Percentiles rank a stretch among this genome's conserved stretches.
phyloP scores from a whole-genome alignment of 2,113 vertebrate species.

The Alexandromys fortis region DNA sequence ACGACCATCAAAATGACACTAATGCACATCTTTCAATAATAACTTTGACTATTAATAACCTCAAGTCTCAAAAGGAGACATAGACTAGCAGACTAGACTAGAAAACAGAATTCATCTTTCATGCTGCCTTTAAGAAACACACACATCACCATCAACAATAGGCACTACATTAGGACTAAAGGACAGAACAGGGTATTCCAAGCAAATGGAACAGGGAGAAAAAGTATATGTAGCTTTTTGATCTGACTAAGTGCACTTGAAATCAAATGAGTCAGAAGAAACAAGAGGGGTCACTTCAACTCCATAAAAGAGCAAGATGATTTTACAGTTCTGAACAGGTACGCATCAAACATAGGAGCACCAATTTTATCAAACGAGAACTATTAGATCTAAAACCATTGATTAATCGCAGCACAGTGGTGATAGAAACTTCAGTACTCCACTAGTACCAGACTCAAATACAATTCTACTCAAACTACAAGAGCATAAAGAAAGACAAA shows the following conservation, averaged over 20 bases:
- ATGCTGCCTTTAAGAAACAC: neutral
- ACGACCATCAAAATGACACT: neutral
- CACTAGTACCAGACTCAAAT: neutral
- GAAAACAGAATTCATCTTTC: neutral
- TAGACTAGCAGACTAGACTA: neutral
- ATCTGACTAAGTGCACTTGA: neutral
- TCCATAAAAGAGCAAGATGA: neutral
- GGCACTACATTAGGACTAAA: neutral
- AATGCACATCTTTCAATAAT: neutral
- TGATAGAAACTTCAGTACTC: neutral
- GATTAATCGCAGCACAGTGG: neutral
- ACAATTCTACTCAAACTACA: neutral
- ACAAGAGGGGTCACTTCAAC: neutral
- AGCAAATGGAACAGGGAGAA: neutral
- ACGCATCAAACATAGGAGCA: neutral
- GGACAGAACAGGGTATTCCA: neutral
- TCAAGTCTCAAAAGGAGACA: neutral
- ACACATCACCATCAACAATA: neutral
- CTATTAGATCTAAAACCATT: neutral
- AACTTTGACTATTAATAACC: neutral
- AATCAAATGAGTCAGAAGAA: neutral
- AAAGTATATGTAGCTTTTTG: neutral
- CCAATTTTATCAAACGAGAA: neutral
- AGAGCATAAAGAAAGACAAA: neutral
- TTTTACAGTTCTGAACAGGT: neutral